A percentile compares a stretch with the other conserved stretches of the same genome.
Evolutionary conservation across 35 echinoderm and acorn worm genomes (phyloP).

Genomic region (Strongylocentrotus purpuratus): DNA sequence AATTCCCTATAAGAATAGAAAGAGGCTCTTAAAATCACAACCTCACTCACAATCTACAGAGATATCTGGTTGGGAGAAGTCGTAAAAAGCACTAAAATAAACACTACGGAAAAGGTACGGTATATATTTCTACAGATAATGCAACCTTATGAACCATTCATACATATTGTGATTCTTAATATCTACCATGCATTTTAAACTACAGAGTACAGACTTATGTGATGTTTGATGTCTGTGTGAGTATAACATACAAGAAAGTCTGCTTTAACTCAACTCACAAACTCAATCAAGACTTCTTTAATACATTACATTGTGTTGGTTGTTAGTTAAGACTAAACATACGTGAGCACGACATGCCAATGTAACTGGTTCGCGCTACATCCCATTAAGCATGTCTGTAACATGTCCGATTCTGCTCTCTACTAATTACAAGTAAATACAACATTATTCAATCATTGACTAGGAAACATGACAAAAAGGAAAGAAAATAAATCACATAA

Average conservation of each 20-base stretch:
- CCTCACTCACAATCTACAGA: not conserved
- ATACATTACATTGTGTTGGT: not conserved
- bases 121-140: conserved; percentile 30
- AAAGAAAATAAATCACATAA: conserved; percentile 29
- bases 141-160: conserved; percentile 6
- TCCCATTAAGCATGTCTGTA: not conserved
- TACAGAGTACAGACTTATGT: not conserved
- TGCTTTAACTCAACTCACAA: not conserved
- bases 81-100: not conserved
- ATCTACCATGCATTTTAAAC: conserved; percentile 35
- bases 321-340: not conserved
- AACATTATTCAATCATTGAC: conserved; percentile 49
- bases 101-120: not conserved
- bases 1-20: not conserved
- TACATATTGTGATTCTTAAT: conserved; percentile 3
- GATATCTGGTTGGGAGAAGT: not conserved
- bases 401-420: not conserved
- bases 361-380: not conserved
- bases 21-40: not conserved
- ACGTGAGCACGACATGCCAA: not conserved
- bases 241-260: not conserved
- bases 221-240: not conserved
- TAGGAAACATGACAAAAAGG: not conserved
- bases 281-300: not conserved
- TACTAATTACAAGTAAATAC: conserved; percentile 51